Percentiles rank a stretch among this genome's conserved stretches.
Evolutionary conservation across 2,888 invertebrate species (phyloP).

Genomic region (Cephus spinipes): DNA sequence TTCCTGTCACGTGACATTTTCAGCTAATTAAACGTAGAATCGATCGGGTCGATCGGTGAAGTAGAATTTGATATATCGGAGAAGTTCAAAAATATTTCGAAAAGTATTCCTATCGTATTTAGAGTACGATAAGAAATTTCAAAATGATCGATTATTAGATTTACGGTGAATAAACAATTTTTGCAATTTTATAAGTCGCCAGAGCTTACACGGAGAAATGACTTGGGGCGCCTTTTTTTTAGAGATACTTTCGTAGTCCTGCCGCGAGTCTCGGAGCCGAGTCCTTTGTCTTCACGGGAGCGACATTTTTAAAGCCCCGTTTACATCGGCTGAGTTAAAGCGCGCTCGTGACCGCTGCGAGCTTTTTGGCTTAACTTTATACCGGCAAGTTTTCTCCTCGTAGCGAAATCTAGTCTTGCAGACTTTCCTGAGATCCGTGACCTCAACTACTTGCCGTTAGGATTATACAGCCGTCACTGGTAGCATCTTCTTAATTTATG

Average conservation of each 20-base stretch:
- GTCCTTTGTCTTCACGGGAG: not conserved
- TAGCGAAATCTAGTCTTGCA: not conserved
- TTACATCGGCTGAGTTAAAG: not conserved
- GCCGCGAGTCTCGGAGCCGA: not conserved
- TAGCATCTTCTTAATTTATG: slow-evolving; percentile 50
- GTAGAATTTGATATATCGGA: not conserved
- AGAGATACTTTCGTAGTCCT: not conserved
- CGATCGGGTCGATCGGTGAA: not conserved
- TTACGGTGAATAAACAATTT: not conserved
- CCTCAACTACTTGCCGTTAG: not conserved
- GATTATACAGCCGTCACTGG: no score
- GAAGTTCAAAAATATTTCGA: not conserved
- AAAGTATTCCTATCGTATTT: not conserved
- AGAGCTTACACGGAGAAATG: not conserved
- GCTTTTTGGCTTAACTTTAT: not conserved
- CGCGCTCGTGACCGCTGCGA: not conserved
- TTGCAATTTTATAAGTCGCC: not conserved
- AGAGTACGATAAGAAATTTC: not conserved
- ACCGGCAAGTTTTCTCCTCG: not conserved
- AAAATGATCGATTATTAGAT: not conserved
- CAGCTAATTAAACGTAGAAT: not conserved
- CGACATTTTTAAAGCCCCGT: not conserved
- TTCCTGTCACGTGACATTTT: not conserved
- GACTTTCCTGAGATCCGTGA: not conserved
- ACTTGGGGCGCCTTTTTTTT: not conserved